These are phyloP conservation scores for Apantesis nais DNA, from an alignment of 2,888 invertebrate species.

Conservation along the genomic window DNA sequence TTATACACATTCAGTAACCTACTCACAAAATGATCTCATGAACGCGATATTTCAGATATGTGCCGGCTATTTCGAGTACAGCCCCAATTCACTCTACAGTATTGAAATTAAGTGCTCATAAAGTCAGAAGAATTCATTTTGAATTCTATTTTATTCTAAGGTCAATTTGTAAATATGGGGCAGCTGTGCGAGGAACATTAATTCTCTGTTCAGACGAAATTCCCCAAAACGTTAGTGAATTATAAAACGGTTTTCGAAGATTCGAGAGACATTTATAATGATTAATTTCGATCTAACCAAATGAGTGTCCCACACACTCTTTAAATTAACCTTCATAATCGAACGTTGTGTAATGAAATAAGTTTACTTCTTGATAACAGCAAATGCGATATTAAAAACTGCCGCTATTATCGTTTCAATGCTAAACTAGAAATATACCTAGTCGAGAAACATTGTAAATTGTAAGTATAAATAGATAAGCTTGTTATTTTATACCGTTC, in stretches of 20 bases:
- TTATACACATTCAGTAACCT: conserved; percentile 56
- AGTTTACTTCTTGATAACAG: conserved; percentile 39
- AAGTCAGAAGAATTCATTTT: conserved; percentile 50
- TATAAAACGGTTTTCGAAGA: neutral
- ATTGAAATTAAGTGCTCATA: conserved; percentile 56
- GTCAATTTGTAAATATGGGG: conserved; percentile 52
- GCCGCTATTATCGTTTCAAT: conserved; percentile 53
- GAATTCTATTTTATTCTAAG: conserved; percentile 57
- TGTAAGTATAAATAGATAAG: conserved; percentile 33
- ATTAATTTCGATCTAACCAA: conserved; percentile 1
- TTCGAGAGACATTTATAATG: neutral
- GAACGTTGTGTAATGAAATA: conserved; percentile 35
- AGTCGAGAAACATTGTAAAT: conserved; percentile 51
- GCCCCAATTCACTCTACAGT: conserved; percentile 49
- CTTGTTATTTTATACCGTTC: conserved; percentile 28
- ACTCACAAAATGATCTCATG: conserved; percentile 64
- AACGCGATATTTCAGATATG: conserved; percentile 61
- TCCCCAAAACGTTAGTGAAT: conserved; percentile 4
- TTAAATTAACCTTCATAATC: conserved; percentile 18
- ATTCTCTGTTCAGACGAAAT: conserved; percentile 9
- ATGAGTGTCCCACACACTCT: neutral
- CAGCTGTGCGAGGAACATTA: conserved; percentile 30
- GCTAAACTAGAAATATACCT: conserved; percentile 52
- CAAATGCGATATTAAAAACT: conserved; percentile 34
- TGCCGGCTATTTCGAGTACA: conserved; percentile 57